phyloP scores from a whole-genome alignment of 2,888 invertebrate genomes.

The Aspidiotus rigidus region DNA sequence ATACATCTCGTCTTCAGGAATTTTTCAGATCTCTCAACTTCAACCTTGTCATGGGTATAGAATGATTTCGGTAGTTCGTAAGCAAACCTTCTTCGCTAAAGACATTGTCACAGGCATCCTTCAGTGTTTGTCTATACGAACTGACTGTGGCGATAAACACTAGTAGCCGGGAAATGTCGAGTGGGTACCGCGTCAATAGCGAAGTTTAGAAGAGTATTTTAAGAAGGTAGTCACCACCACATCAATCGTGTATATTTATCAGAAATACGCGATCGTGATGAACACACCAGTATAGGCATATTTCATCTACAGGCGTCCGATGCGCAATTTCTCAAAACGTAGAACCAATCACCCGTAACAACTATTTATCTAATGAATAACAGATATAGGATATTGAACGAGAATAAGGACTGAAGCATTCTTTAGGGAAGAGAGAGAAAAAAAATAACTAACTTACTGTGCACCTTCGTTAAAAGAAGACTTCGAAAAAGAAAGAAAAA shows the following conservation, averaged over 20 bases:
- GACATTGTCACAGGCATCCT: constrained; percentile 24
- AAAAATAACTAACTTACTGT: too few relatives aligned
- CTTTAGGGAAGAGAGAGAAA: too few relatives aligned
- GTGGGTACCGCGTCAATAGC: constrained; percentile 20
- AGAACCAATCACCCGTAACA: too few relatives aligned
- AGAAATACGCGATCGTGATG: background rate
- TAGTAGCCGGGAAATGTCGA: constrained; percentile 25
- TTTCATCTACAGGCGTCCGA: too few relatives aligned
- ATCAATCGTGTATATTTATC: background rate
- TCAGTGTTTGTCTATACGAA: constrained; percentile 21
- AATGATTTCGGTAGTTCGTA: constrained; percentile 17
- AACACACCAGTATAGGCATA: too few relatives aligned
- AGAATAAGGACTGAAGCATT: too few relatives aligned
- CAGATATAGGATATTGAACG: too few relatives aligned
- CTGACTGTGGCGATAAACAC: constrained; percentile 23
- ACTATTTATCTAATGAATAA: too few relatives aligned
- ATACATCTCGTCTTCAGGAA: constrained; percentile 7
- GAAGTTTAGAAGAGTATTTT: background rate
- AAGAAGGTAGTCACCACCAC: background rate
- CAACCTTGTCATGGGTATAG: constrained; percentile 15
- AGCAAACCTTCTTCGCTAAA: constrained; percentile 23
- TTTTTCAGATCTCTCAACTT: background rate
- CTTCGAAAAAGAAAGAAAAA: too few relatives aligned
- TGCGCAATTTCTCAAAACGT: too few relatives aligned
- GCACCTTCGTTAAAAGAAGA: too few relatives aligned